Percentiles rank a stretch among this genome's conserved stretches.
Evolutionary conservation across 64 coral and sea anemone genomes (phyloP).

Genomic region (Pocillopora verrucosa): DNA sequence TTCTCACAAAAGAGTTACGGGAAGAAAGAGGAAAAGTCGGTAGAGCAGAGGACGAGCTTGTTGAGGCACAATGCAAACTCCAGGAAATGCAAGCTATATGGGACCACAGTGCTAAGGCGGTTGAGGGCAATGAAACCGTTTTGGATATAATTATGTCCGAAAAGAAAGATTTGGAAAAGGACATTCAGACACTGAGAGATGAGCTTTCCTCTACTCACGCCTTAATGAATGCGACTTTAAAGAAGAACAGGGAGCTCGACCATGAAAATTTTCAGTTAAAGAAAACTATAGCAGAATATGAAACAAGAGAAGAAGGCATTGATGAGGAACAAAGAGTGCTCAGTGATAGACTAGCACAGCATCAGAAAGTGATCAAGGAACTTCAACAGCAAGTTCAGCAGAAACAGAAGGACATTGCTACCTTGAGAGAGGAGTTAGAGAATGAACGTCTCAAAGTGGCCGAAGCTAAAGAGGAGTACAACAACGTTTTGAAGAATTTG

Average conservation of each 20-base stretch:
- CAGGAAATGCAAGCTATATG: slow-evolving; percentile 27
- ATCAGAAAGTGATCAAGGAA: slow-evolving; percentile 3
- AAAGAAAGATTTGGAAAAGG: slow-evolving; percentile 35
- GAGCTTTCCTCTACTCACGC: slow-evolving; percentile 16
- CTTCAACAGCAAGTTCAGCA: not conserved
- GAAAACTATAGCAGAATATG: slow-evolving; percentile 9
- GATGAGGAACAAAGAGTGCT: not conserved
- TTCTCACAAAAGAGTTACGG: not conserved
- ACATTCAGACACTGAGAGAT: slow-evolving; percentile 10
- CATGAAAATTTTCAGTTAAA: slow-evolving; percentile 25
- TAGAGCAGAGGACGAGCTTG: slow-evolving; percentile 23
- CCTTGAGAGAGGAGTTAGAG: slow-evolving; percentile 8
- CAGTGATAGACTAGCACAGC: not conserved
- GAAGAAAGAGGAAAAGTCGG: slow-evolving; percentile 1
- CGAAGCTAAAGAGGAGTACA: not conserved
- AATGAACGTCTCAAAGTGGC: not conserved
- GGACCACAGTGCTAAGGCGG: slow-evolving; percentile 17
- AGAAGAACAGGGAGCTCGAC: slow-evolving; percentile 31
- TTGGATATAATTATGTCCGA: slow-evolving; percentile 13
- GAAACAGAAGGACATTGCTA: not conserved
- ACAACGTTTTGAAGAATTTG: not conserved
- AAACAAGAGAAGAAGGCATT: slow-evolving; percentile 5
- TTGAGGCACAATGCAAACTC: slow-evolving; percentile 18
- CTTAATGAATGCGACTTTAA: slow-evolving; percentile 18
- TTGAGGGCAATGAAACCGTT: not conserved